Evolutionary conservation across 2,888 invertebrate species (phyloP).

Genomic region (Byasa hedistus): DNA sequence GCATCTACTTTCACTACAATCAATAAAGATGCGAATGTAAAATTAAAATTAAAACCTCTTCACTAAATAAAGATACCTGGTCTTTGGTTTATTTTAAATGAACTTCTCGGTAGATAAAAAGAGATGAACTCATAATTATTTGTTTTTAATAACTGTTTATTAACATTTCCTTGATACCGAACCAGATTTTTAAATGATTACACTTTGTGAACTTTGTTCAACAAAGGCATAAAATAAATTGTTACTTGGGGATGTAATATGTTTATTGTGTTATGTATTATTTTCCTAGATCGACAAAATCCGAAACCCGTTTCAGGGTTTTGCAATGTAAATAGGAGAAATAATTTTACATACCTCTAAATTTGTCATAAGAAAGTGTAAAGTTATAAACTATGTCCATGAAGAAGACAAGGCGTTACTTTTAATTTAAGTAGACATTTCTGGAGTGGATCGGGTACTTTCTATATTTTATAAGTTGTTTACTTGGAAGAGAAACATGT

Average conservation of each 20-base stretch:
- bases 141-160: background rate
- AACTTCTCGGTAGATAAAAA: background rate
- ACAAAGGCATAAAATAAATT: background rate
- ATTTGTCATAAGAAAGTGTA: slow-evolving; percentile 35
- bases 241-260: too few species aligned
- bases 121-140: background rate
- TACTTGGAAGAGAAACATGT: slow-evolving; percentile 36
- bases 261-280: too few species aligned
- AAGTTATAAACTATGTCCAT: slow-evolving; percentile 73
- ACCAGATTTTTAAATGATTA: background rate
- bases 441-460: slow-evolving; percentile 54
- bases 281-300: too few species aligned
- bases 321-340: too few species aligned
- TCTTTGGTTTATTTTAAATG: slow-evolving; percentile 7
- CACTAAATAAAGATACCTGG: background rate
- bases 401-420: slow-evolving; percentile 73
- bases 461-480: slow-evolving; percentile 60
- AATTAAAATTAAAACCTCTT: slow-evolving; percentile 13
- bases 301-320: too few species aligned
- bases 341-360: too few species aligned
- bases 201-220: background rate
- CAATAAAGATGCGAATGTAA: slow-evolving; percentile 16
- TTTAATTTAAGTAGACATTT: slow-evolving; percentile 71
- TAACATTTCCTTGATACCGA: slow-evolving; percentile 1
- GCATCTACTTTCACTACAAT: slow-evolving; percentile 19